Evolutionary conservation across 2,797 vertebrate genomes (phyloP).

Genomic region (Gymnopithys bicolor): DNA sequence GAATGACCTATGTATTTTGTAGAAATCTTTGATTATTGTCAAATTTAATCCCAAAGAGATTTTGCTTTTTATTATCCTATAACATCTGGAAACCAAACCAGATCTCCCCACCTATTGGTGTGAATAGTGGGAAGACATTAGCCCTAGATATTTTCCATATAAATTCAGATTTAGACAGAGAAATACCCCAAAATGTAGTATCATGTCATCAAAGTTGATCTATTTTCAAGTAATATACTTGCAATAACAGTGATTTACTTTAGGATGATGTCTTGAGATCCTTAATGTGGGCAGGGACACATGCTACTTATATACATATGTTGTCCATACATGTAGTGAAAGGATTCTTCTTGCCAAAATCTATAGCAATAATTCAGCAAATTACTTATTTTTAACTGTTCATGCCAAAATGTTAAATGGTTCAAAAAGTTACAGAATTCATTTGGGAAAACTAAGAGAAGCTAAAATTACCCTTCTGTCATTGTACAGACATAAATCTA

Average conservation of each 20-base stretch:
- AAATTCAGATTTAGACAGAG: conserved; percentile 1
- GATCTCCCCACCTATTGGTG: neutral
- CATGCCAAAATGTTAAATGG: neutral
- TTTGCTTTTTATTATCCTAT: neutral
- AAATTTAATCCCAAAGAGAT: neutral
- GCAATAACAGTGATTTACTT: neutral
- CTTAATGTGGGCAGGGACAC: neutral
- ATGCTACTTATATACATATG: neutral
- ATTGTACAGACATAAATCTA: neutral
- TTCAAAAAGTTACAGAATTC: neutral
- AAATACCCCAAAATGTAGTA: neutral
- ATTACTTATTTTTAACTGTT: conserved; percentile 13
- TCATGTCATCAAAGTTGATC: neutral
- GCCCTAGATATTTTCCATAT: neutral
- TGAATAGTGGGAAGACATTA: neutral
- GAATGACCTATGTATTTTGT: neutral
- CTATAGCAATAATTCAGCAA: neutral
- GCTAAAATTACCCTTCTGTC: neutral
- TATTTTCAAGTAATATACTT: neutral
- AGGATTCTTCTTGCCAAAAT: neutral
- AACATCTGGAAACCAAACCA: neutral
- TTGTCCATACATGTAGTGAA: neutral
- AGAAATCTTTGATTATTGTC: neutral
- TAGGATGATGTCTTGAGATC: neutral
- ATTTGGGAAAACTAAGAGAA: conserved; percentile 14